Conservation (phyloP, 2,113 vertebrate species). For the Arizona elegans region DNA sequence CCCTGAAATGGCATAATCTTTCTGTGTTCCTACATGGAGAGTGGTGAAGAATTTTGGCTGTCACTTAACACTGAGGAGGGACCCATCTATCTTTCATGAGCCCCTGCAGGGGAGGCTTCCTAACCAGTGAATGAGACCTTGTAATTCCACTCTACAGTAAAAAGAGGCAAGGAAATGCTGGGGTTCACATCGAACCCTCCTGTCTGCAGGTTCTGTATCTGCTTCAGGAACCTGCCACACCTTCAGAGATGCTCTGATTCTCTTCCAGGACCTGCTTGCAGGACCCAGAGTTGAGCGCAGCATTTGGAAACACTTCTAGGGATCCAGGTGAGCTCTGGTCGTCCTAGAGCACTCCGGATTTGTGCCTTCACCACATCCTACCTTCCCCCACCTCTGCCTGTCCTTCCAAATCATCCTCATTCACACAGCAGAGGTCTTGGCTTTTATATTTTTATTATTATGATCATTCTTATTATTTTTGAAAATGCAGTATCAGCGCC, state of each 20-base stretch:
- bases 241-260: not conserved
- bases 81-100: not conserved
- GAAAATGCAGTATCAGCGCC: not conserved
- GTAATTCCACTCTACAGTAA: not conserved
- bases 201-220: not conserved
- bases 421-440: not conserved
- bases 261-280: no score
- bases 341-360: not conserved
- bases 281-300: not conserved
- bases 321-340: not conserved
- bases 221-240: not conserved
- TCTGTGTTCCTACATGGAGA: not conserved
- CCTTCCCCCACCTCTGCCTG: not conserved
- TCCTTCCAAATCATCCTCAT: not conserved
- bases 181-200: not conserved
- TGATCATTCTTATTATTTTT: not conserved
- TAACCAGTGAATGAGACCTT: not conserved
- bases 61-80: not conserved
- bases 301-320: not conserved
- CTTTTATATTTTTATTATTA: no score
- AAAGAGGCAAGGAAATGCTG: no score
- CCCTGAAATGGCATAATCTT: not conserved
- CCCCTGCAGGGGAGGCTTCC: not conserved
- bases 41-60: no score
- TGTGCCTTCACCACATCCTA: not conserved